Evolutionary conservation across 2,888 invertebrate species (phyloP), one percentile per base, ranked within the genome.

Genomic region (Penaeus monodon): DNA sequence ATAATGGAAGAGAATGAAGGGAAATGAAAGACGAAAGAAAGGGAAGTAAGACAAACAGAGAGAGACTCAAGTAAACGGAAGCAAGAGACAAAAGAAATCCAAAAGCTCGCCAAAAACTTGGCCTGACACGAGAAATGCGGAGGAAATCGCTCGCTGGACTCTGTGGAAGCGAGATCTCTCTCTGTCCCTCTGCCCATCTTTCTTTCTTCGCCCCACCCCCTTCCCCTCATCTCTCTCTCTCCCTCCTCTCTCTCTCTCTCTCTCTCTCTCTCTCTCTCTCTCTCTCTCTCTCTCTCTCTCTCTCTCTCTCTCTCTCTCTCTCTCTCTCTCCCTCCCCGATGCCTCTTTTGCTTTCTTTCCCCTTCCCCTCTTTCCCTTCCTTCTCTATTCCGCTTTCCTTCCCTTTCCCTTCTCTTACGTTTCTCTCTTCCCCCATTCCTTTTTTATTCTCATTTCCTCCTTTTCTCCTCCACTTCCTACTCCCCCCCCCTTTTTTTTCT

Each of bases 1-100:
- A 44, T 27, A 27, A n/a, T 6, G 79, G 3, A 33, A 64, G 44
- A 27, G 79, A n/a, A 29, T 44, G 33, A 65, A 29, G n/a, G 10
- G 80, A 65, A 80, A 33, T n/a, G 64, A 80, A 33, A 65, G 27
- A 80, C 12, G 68, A 66, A n/a, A n/a, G 33, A 38, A 44, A 65
- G 68, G 0, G 66, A 65, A 66, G 12, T 3, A 33, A 33, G 29
- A 65, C 24, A 65, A 33, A 65, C 17, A 29, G 24, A 24, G 24
- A n/a, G 6, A 68, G 68, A 10, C n/a, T n/a, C 24, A 20, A 20
- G 12, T 4, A 68, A 68, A 68, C 24, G 27, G 24, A 29, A 68
- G 24, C 12, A 17, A 78, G 17, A 57, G 49, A 57, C 57, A 57
- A 2, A 14, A 57, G 12, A n/a, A n/a, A n/a, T n/a, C n/a, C n/a